Evolutionary conservation across 2,888 invertebrate species (phyloP), one percentile per base, ranked within the genome.

Genomic region (Cryptus viduatorius): DNA sequence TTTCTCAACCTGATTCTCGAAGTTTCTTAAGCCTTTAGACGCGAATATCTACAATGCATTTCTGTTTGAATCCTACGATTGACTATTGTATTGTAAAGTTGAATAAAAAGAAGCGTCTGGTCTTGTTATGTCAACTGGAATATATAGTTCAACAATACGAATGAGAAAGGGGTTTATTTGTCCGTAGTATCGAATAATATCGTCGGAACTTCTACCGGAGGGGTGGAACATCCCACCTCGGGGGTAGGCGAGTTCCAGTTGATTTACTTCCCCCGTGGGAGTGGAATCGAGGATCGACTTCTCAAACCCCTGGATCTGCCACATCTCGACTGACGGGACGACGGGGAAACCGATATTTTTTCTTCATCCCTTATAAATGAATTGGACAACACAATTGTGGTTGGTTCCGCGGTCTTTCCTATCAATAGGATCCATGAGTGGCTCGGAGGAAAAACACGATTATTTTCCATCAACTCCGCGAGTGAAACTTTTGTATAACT

Each of bases 371-470:
- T 53, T 61, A n/a, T 50, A 79, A 71, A 69, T 79, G 61, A 71
- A 42, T 79, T 71, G 68, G 24, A 69, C 53, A 59, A 68, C 68
- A 68, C 12, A 31, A 68, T 46, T n/a, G 31, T 46, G 4, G 53
- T 67, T 42, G 37, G 53, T 29, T 12, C 44, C 61, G 48, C 50
- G 7, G 7, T n/a, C 46, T 29, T 16, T 44, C 56, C 10, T 12
- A 5, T 31, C 37, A 19, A 48, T 64, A 48, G 56, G 56, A 73
- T 29, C 10, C 44, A 29, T 44, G 37, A 19, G 56, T 46, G 31
- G 61, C 59, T 53, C 64, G 8, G 37, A 46, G 44, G 50, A 78
- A 59, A 72, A 82, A 83, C 79, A 61, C 56, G 67, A 72, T 83
- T 79, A 73, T 73, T 73, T 79, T 48, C 44, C 46, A 69, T 31